Evolutionary conservation across 2,888 invertebrate genomes (phyloP), one percentile per base, ranked within the genome.

Genomic region (Zelleria hepariella): DNA sequence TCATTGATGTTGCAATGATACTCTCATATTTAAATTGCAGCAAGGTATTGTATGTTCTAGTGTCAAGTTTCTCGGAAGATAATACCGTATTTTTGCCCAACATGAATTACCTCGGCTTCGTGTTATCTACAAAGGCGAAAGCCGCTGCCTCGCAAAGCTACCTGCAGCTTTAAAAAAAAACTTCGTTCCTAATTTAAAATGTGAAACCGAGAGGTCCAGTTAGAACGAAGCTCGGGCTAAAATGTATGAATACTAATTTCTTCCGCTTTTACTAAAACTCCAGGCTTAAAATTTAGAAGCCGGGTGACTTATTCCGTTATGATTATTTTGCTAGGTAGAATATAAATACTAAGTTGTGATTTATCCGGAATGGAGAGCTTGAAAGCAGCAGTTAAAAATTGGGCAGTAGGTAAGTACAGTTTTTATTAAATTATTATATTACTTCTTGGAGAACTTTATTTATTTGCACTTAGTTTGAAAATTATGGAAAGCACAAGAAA

Each of bases 51-150:
- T n/a, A n/a, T n/a, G n/a, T 26, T 7, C 7, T 15, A 42, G 32
- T 42, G 32, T 15, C 15, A 42, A 2, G 10, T 42, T 15, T 42
- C 15, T 42, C 3, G 32, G 32, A 42, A 2, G 32, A 42, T 4
- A 42, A 15, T 42, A 15, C 32, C 15, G 32, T 42, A 15, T 42
- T 42, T 15, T 15, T 42, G 10, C 15, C 15, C 32, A 42, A 15
- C 10, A 42, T 15, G 15, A 42, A 4, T 42, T 42, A 15, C 32
- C 32, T 42, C 32, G 15, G 32, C 32, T 21, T 20, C 20, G 55
- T 55, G 20, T 65, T 69, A 67, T 68, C 68, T 68, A 68, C 68
- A 73, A 74, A 63, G 66, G 63, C 23, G 18, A 61, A 65, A 63
- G 59, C 65, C 67, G 67, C 64, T 18, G 32, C 3, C 20, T 60